These are phyloP conservation scores for Bedellia somnulentella DNA, from an alignment of 2,888 invertebrate genomes.

Conservation along the genomic window DNA sequence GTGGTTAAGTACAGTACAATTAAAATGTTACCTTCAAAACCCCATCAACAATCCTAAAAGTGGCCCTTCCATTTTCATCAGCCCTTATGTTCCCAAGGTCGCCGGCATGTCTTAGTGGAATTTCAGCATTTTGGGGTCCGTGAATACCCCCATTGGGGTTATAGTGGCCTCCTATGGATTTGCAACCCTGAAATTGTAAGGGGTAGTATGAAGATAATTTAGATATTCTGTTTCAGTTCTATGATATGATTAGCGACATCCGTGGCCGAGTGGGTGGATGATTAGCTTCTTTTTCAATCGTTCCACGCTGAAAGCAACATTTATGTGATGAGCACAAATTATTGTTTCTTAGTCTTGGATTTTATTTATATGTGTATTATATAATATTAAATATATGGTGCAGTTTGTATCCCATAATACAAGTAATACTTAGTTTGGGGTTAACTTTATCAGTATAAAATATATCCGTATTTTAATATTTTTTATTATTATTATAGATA, in stretches of 20 bases:
- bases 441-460: no score
- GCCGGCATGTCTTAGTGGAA: slow-evolving; percentile 74
- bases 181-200: slow-evolving; percentile 90
- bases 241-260: no score
- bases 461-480: no score
- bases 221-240: background rate
- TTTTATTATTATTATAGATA: no score
- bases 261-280: background rate
- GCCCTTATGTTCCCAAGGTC: slow-evolving; percentile 86
- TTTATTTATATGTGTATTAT: no score
- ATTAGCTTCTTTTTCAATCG: no score
- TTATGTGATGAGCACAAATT: no score
- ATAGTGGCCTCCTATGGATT: slow-evolving; percentile 87
- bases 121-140: slow-evolving; percentile 71
- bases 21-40: slow-evolving; percentile 24
- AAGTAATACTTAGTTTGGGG: no score
- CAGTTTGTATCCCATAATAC: no score
- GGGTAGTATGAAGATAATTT: background rate
- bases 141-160: slow-evolving; percentile 77
- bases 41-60: slow-evolving; percentile 32
- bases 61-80: slow-evolving; percentile 68
- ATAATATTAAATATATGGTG: no score
- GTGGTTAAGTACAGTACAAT: background rate
- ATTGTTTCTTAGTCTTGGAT: no score
- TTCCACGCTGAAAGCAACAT: no score